A percentile compares a stretch with the other conserved stretches of the same genome.
Conservation (phyloP, 2,888 invertebrate species). For the Germaria angustata region DNA sequence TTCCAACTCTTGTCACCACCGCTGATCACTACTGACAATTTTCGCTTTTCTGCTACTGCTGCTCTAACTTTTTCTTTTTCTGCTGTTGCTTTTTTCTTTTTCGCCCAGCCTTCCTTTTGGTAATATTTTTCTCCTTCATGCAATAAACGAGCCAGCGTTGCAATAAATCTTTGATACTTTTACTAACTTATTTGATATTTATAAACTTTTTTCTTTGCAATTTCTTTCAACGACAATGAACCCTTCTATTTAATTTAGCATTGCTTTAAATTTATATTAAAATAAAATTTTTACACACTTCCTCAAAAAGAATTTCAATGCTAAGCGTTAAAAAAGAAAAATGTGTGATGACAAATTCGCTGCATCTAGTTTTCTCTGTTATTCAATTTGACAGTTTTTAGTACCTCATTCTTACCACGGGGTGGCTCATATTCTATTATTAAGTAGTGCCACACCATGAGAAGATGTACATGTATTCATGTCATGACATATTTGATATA, state of each 20-base stretch:
- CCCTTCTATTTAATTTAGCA: slow-evolving; percentile 19
- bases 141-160: slow-evolving; percentile 68
- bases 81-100: slow-evolving; percentile 63
- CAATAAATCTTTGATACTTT: slow-evolving; percentile 62
- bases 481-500: no score
- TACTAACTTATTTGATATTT: slow-evolving; percentile 19
- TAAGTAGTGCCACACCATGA: background rate
- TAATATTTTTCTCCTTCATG: slow-evolving; percentile 64
- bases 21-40: slow-evolving; percentile 68
- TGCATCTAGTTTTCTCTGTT: slow-evolving; percentile 22
- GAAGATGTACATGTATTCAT: no score
- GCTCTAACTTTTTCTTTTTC: slow-evolving; percentile 37
- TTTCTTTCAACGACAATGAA: background rate
- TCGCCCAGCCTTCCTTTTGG: slow-evolving; percentile 64
- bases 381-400: slow-evolving; percentile 41
- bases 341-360: slow-evolving; percentile 60
- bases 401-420: slow-evolving; percentile 22
- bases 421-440: background rate
- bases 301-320: slow-evolving; percentile 40
- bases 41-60: slow-evolving; percentile 43
- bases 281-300: slow-evolving; percentile 38
- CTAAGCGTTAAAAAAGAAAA: slow-evolving; percentile 34
- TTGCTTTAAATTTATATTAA: slow-evolving; percentile 25
- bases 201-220: background rate
- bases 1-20: slow-evolving; percentile 67